phyloP scores from a whole-genome alignment of 2,797 vertebrate genomes.

The Tamandua tetradactyla region DNA sequence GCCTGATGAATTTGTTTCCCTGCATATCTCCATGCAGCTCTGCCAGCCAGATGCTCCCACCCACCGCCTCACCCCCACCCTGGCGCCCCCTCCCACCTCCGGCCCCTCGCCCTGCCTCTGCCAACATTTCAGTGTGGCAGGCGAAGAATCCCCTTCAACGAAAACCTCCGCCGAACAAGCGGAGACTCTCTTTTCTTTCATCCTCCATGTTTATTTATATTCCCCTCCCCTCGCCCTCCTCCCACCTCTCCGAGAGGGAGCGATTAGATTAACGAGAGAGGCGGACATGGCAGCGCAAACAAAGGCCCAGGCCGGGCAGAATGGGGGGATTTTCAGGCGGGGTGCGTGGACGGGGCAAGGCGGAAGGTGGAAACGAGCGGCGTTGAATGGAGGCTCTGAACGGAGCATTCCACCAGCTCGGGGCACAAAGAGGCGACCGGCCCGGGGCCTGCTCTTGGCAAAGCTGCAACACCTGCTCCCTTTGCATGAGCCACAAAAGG shows the following conservation, averaged over 20 bases:
- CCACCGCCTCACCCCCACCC: fast-evolving
- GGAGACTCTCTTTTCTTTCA: neutral
- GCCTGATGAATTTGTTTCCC: constrained; percentile 1
- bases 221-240: neutral
- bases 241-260: neutral
- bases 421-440: neutral
- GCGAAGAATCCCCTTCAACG: constrained; percentile 34
- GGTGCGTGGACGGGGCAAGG: neutral
- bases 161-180: neutral
- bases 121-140: constrained; percentile 49
- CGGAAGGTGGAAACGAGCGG: neutral
- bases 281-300: constrained; percentile 8
- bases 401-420: neutral
- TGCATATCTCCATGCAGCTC: neutral
- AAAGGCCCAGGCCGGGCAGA: constrained; percentile 6
- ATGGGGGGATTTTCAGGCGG: neutral
- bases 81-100: fast-evolving
- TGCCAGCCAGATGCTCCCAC: neutral
- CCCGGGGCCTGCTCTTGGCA: neutral
- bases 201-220: constrained; percentile 7
- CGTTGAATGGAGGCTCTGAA: neutral
- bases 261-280: constrained; percentile 22
- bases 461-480: neutral
- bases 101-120: neutral
- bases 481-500: neutral